Evolutionary conservation across 1,140 invertebrate species (phyloP), one percentile per base, ranked within the genome.

Genomic region (Caenorhabditis briggsae): DNA sequence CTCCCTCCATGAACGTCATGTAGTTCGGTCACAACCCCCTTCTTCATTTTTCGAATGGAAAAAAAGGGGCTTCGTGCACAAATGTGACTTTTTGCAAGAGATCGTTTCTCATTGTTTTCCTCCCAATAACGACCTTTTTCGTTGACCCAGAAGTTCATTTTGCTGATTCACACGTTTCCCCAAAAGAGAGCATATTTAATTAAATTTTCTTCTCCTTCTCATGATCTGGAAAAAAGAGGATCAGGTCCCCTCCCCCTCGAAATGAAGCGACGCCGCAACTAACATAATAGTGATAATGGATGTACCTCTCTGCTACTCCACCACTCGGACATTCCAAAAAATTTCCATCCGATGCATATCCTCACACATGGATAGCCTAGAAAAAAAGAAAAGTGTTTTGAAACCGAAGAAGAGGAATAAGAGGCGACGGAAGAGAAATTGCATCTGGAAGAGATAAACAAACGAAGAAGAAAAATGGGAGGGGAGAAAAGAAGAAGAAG

Each of bases 401-500:
- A 70, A 70, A 70, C 65, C 41, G 43, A 46, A 46, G 65, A 74
- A 74, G 43, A 5, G 33, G 23, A 33, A 65, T n/a, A 41, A 65
- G 33, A 33, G 33, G 33, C 33, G 33, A 74, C n/a, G 70, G 46
- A 78, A 50, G 46, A 25, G 70, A 50, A 46, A 25, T 23, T 48
- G 70, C 70, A 78, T 78, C 70, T 78, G 70, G 70, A 48, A 78
- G 46, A 78, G 70, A 78, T 78, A 78, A 78, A 78, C 70, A 78
- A 78, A n/a, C 65, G 33, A 48, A 18, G 43, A 46, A 12, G 18
- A 70, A 70, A 18, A 46, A 46, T 9, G 20, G 64, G 43, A 46
- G 46, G 43, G 64, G 43, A n/a, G n/a, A n/a, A n/a, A n/a, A n/a
- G n/a, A n/a, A n/a, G n/a, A n/a, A n/a, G n/a, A n/a, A n/a, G n/a